A percentile compares a stretch with the other conserved stretches of the same genome.
Evolutionary conservation across 2,888 invertebrate species (phyloP).

Genomic region (Pecten maximus): DNA sequence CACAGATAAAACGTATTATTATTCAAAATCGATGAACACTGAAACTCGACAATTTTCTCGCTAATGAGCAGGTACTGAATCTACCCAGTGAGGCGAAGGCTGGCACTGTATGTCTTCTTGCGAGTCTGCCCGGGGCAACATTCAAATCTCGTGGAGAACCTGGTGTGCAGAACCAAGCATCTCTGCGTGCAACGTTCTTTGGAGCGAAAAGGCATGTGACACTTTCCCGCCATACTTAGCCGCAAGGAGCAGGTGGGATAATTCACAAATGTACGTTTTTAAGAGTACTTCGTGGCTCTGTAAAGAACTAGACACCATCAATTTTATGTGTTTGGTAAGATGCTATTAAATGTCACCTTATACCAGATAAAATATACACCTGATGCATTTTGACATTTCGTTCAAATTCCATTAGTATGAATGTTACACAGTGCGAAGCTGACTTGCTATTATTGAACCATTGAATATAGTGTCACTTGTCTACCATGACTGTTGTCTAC

Average conservation of each 20-base stretch:
- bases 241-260: slow-evolving; percentile 31
- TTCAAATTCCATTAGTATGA: too few species aligned
- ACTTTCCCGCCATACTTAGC: slow-evolving; percentile 1
- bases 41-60: slow-evolving; percentile 26
- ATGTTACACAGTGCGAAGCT: too few species aligned
- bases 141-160: background rate
- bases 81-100: background rate
- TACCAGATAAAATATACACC: too few species aligned
- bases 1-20: slow-evolving; percentile 30
- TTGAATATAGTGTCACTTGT: too few species aligned
- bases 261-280: background rate
- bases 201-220: slow-evolving; percentile 32
- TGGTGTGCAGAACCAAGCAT: slow-evolving; percentile 12
- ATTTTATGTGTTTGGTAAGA: background rate
- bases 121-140: background rate
- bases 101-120: slow-evolving; percentile 20
- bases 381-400: too few species aligned
- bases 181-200: slow-evolving; percentile 10
- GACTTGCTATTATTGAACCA: too few species aligned
- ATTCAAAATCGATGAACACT: slow-evolving; percentile 33
- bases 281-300: background rate
- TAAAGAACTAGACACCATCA: background rate
- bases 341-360: background rate
- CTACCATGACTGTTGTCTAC: too few species aligned
- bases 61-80: slow-evolving; percentile 26